Evolutionary conservation across 2,797 vertebrate genomes (phyloP).

Genomic region (Adrianichthys oophorus): DNA sequence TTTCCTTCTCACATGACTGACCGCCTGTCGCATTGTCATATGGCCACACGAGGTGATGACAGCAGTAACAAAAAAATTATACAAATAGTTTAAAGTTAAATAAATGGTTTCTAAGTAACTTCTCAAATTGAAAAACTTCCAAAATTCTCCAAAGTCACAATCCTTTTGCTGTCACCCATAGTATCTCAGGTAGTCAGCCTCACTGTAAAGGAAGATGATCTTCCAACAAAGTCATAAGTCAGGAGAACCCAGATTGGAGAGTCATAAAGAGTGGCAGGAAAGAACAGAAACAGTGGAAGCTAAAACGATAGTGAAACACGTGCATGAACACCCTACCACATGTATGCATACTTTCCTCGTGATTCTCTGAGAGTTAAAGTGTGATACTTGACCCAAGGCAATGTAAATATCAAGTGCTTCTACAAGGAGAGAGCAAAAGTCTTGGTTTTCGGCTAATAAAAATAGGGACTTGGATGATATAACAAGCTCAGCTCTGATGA

Average conservation of each 20-base stretch:
- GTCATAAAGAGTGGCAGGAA: constrained; percentile 25
- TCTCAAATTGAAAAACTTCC: not conserved
- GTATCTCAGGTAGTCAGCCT: constrained; percentile 23
- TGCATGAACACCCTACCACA: constrained; percentile 3
- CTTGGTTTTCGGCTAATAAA: constrained; percentile 52
- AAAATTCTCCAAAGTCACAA: not conserved
- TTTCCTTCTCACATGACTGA: constrained; percentile 29
- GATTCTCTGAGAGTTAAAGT: constrained; percentile 8
- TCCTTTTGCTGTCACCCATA: constrained; percentile 10
- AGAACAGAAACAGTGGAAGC: not conserved
- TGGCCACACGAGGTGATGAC: constrained; percentile 32
- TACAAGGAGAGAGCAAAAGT: constrained; percentile 33
- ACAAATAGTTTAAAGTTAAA: no score
- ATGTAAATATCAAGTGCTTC: constrained; percentile 44
- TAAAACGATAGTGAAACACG: constrained; percentile 5
- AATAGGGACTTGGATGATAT: constrained; percentile 48
- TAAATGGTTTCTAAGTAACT: no score
- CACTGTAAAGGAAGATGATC: constrained; percentile 43
- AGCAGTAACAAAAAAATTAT: not conserved
- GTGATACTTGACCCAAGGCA: constrained; percentile 36
- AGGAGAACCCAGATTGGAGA: constrained; percentile 40
- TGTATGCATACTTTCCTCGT: not conserved
- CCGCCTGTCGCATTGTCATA: constrained; percentile 41
- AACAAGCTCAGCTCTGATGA: constrained; percentile 42
- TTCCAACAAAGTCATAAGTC: constrained; percentile 58